Base-by-base conservation (phyloP, 2,888 invertebrate genomes). In the Drosophila aldrichi region DNA sequence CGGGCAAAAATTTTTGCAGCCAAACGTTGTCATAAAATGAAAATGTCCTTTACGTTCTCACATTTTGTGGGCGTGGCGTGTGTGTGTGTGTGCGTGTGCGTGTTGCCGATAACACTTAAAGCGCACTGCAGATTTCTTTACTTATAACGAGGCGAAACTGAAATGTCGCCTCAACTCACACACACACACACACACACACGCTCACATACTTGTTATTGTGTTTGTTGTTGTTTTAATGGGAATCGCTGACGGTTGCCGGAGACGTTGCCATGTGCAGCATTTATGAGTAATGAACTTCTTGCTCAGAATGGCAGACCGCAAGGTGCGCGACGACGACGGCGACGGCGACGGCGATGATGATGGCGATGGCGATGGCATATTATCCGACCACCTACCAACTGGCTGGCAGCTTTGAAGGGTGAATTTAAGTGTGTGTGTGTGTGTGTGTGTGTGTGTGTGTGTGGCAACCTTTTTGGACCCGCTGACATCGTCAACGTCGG, bases 261-360 rank as follows among this genome's bases (percentile, higher is more conserved):
- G 76, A 52, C 65, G 64, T 48, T 81, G 81, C 78, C 88, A 87
- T 90, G 84, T 89, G 91, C 87, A 89, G 80, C 84, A 89, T 90
- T 89, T 90, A 90, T 90, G 91, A 90, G 91, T 90, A 91, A 90
- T 90, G 91, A 90, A 90, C 90, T 89, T 78, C 89, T 87, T 81
- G 77, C 88, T 83, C 71, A 74, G 81, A 84, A 86, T 82, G 84
- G 88, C 84, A 84, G 83, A 83, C 86, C 88, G 83, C 88, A 84
- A 84, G 83, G 83, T 84, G 88, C 78, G 86, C 84, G 88, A 79
- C 79, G 67, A 56, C 56, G 58, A 48, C 61, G 43, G 41, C 64
- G 64, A 18, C 63, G 64, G 34, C 29, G 49, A 7, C 29, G 29
- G 1, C 29, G 29, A 29, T 1, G 29, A 7, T 1, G 29, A 29